Evolutionary conservation across 2,113 vertebrate species (phyloP), one percentile per base, ranked within the genome.

Genomic region (Centrocercus urophasianus): DNA sequence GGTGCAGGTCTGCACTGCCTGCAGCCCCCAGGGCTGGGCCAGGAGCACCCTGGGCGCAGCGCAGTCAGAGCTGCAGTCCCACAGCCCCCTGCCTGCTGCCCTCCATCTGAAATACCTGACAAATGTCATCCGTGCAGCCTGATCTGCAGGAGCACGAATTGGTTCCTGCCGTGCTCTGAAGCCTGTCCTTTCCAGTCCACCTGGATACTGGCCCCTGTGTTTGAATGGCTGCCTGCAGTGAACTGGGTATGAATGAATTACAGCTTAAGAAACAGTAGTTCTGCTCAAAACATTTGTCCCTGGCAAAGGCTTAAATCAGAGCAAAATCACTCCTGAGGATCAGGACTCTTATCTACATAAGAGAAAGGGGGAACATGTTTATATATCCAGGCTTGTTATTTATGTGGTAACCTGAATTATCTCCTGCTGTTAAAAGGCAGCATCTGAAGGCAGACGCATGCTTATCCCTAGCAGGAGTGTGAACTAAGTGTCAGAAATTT

Each of bases 401-500:
- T 86, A 7, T 0, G 0, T 22, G 12, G 21, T 13, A 2, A 2
- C 57, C 50, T 71, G 40, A 63, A 71, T 27, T 57, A 15, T 24
- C n/a, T 85, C 34, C 61, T 13, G 4, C 43, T 90, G 72, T 66
- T 48, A 15, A 2, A 38, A 54, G 60, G 60, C 28, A 91, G 30
- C 43, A 61, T n/a, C 36, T 81, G 40, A 57, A 90, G 56, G 60
- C 80, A 89, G 47, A 38, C 25, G 28, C 27, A 0, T 19, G 72
- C n/a, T 64, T 50, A 38, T 38, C 66, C 81, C 63, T 77, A 45
- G 27, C 19, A 83, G 48, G 43, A 86, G 11, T 28, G 25, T 32
- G 52, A 90, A 83, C 52, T 36, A 27, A 10, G 24, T 52, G 10
- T n/a, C 40, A 25, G 11, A 28, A 6, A 5, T 7, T 69, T 38